Evolutionary conservation across 2,797 vertebrate species (phyloP), one percentile per base, ranked within the genome.

Genomic region (Acropternis orthonyx): DNA sequence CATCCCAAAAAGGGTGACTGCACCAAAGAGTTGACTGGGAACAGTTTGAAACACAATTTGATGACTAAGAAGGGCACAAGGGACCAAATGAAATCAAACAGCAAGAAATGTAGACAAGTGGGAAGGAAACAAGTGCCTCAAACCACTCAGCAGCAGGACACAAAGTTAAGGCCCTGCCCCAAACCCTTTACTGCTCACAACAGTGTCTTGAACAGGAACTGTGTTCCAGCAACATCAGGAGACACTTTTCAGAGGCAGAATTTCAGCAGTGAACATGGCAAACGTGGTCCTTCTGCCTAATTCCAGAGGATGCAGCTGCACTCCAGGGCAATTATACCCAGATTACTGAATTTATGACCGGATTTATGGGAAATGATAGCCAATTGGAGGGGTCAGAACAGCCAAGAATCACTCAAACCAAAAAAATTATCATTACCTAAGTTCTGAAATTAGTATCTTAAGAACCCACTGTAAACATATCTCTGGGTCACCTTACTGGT

Each of bases 1-100:
- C 9, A 32, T 13, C 37, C 3, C 0, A 69, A 68, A 77, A n/a
- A 48, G 0, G 2, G 23, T 0, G 11, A 3, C 32, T 6, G 17
- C 48, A 27, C 48, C 24, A 26, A 49, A 49, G 48, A 14, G 21
- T 11, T 1, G 0, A 13, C 21, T 43, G 43, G 14, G 27, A 86
- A 56, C 0, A 6, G 14, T 13, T 19, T 85, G 37, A 87, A 85
- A 92, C 73, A 36, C 24, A 54, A 52, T 63, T 22, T 85, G 55
- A 80, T 65, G 61, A 74, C 66, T 83, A 44, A 88, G 49, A 89
- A 62, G 1, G 24, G 48, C 24, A 27, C 48, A 27, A 49, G 48
- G 26, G 43, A 58, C 14, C 28, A 61, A 58, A 54, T 51, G 51
- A 79, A 65, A 59, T 27, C 22, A 83, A 46, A 67, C 0, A 32